Base-by-base conservation (phyloP, 2,888 invertebrate species). In the Drosophila antonietae region DNA sequence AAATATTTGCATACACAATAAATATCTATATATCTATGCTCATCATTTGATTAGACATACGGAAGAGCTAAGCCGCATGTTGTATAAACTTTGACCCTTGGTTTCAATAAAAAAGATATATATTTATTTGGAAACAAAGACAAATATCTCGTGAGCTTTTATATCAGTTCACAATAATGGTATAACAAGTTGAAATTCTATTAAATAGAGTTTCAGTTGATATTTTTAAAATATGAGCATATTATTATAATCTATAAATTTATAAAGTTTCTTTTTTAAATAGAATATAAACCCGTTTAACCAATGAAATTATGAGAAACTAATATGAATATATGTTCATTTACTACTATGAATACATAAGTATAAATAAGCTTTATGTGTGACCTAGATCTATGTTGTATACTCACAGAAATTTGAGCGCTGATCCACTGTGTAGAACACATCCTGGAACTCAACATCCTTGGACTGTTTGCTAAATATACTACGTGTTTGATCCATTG, bases 371-470 rank as follows among this genome's bases (percentile, higher is more conserved):
- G 7, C 12, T 15, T 15, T 14, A 20, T 10, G 7, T 9, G 2
- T 23, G 10, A 10, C 18, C 18, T 20, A 12, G 14, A 14, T 46
- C 0, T n/a, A 33, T 8, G 6, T 49, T 18, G 9, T 33, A 49
- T 33, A 51, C 51, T 51, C 33, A 93, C 93, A 84, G 67, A 89
- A 90, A 73, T 86, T 90, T 55, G 87, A 90, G 51, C 88, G 90
- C 68, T 90, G 80, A 67, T 89, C 89, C 5, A 93, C 90, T n/a
- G 90, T 90, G 52, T 92, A 93, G 75, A 83, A 90, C 57, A 93
- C 88, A 81, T 93, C 93, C 88, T 93, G 93, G 73, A 93, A 93
- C 70, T 93, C 93, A 58, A 93, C 92, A 88, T 93, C 91, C 83
- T 91, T 92, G 23, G 90, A 83, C 53, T 83, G 81, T 60, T 90